These are phyloP conservation scores for Ceratotherium simum DNA, from an alignment of 2,113 vertebrate species.

Conservation along the genomic window DNA sequence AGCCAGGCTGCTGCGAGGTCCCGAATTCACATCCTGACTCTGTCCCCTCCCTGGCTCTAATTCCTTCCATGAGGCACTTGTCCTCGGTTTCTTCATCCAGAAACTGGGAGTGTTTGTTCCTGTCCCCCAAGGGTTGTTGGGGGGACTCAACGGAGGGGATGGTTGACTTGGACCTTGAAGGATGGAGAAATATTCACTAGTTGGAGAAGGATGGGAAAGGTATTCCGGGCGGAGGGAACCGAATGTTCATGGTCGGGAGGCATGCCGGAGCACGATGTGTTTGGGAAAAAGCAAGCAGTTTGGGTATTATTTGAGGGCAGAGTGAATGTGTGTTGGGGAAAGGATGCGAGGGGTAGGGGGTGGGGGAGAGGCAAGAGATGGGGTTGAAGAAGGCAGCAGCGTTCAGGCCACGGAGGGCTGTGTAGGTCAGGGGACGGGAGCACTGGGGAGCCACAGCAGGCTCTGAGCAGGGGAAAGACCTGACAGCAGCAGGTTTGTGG, in stretches of 20 bases:
- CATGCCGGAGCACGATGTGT: accelerated
- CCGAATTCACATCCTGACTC: background rate
- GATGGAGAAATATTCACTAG: background rate
- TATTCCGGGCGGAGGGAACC: background rate
- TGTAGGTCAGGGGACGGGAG: background rate
- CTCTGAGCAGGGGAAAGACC: background rate
- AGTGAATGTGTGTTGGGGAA: background rate
- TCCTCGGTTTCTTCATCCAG: background rate
- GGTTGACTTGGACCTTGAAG: background rate
- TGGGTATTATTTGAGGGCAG: background rate
- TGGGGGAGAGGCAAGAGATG: background rate
- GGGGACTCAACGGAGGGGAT: background rate
- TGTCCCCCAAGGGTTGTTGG: background rate
- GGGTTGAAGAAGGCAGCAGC: background rate
- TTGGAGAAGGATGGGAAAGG: background rate
- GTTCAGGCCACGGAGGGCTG: background rate
- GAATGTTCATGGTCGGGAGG: background rate
- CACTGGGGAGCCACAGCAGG: background rate
- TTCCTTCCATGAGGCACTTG: background rate
- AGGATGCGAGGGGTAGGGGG: too few species aligned
- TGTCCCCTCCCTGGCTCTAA: background rate
- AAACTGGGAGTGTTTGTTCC: background rate
- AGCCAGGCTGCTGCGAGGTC: background rate
- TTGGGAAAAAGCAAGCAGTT: background rate
- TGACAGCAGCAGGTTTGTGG: background rate